These are phyloP conservation scores for Machimus atricapillus DNA, from an alignment of 2,888 invertebrate species.

Conservation along the genomic window DNA sequence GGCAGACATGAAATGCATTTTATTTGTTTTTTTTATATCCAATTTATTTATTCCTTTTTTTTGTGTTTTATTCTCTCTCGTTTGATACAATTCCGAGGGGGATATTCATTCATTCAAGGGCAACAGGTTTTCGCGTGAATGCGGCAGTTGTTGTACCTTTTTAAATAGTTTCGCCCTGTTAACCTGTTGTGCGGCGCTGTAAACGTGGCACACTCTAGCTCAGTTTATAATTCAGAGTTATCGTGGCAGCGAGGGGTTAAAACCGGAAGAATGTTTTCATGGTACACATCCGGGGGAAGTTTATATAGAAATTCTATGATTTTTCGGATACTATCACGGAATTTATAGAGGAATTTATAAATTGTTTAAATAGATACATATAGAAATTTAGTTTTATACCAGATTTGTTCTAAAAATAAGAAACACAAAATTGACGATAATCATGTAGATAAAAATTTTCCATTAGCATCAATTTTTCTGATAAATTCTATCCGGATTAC, in stretches of 20 bases:
- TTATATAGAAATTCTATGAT: neutral
- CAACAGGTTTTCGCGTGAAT: conserved; percentile 32
- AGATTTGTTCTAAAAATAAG: too few species aligned
- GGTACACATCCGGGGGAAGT: neutral
- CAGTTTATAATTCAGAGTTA: neutral
- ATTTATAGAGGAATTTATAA: neutral
- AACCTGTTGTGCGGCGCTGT: neutral
- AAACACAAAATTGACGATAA: neutral
- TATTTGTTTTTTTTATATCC: neutral
- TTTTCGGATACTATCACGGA: neutral
- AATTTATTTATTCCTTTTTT: neutral
- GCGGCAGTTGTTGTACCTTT: neutral
- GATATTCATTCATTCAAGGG: neutral
- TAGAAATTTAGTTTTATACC: too few species aligned
- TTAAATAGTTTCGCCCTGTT: neutral
- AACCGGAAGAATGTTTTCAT: conserved; percentile 37
- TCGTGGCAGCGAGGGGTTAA: neutral
- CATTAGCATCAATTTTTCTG: neutral
- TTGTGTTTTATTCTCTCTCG: neutral
- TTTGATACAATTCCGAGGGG: neutral
- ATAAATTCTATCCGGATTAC: neutral
- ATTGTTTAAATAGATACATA: neutral
- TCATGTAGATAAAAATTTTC: neutral
- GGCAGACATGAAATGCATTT: neutral
- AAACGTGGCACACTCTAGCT: neutral